A percentile compares a stretch with the other conserved stretches of the same genome.
phyloP scores from a whole-genome alignment of 2,797 vertebrate genomes.

The Acropternis orthonyx region DNA sequence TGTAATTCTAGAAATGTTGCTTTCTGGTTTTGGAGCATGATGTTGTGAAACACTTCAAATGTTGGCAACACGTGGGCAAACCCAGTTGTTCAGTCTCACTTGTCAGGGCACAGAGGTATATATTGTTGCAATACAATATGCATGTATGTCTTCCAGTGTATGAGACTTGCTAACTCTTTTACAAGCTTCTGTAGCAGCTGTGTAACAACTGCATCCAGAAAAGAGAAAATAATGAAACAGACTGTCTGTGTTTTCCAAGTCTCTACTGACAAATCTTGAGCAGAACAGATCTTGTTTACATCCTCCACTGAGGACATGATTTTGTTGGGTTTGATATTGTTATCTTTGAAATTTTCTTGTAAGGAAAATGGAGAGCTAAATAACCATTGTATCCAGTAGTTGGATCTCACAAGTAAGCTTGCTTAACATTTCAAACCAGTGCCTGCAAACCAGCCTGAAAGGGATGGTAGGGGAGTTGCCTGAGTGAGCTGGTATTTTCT shows the following conservation, averaged over 20 bases:
- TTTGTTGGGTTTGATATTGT: neutral
- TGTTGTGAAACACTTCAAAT: neutral
- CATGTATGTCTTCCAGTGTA: neutral
- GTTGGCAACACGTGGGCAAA: rapidly evolving
- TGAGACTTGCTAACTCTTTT: neutral
- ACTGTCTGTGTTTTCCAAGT: neutral
- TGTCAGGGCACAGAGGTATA: neutral
- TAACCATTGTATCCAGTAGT: neutral
- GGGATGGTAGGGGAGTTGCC: neutral
- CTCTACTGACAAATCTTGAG: neutral
- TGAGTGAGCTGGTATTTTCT: neutral
- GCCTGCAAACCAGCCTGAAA: neutral
- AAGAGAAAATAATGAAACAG: neutral
- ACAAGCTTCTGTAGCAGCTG: neutral
- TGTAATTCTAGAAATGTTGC: neutral
- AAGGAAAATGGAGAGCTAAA: neutral
- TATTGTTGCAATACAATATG: neutral
- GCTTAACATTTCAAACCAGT: neutral
- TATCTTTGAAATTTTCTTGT: neutral
- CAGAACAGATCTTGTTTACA: neutral
- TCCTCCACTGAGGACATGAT: neutral
- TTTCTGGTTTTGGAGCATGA: neutral
- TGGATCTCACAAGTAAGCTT: neutral
- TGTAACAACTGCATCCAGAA: neutral
- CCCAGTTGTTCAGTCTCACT: neutral